These are phyloP conservation scores for Trissonchulus sp. DNA, from an alignment of 2,888 invertebrate genomes.

Conservation along the genomic window DNA sequence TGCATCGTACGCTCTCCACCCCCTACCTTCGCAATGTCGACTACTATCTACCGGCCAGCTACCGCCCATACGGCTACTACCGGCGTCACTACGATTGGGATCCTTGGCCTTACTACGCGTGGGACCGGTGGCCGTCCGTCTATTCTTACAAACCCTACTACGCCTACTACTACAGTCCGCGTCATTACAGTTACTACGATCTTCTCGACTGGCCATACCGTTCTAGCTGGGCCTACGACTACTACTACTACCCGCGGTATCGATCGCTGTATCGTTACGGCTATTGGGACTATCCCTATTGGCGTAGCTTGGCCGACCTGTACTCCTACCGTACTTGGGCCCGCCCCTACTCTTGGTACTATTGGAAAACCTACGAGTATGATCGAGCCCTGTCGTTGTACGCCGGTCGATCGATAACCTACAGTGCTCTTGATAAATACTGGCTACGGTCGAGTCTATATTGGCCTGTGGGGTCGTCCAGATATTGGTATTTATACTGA, in stretches of 20 bases:
- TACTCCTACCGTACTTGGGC: not conserved
- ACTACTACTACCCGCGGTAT: not conserved
- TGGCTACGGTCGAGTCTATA: not conserved
- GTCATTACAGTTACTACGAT: not conserved
- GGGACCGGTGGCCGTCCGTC: not conserved
- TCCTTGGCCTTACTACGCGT: not conserved
- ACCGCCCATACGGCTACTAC: not conserved
- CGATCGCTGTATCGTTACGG: not conserved
- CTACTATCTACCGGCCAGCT: not conserved
- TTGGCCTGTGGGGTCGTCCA: not conserved
- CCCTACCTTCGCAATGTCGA: not conserved
- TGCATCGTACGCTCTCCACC: not conserved
- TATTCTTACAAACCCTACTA: not conserved
- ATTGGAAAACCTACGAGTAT: not conserved
- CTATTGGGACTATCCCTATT: not conserved
- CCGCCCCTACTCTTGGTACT: not conserved
- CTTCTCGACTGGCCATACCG: not conserved
- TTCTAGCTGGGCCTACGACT: not conserved
- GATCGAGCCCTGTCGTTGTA: not conserved
- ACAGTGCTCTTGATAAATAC: not conserved
- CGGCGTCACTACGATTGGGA: not conserved
- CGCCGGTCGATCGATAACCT: not conserved
- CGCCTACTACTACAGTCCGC: not conserved
- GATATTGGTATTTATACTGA: not conserved
- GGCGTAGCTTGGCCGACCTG: not conserved